Percentiles rank a stretch among this genome's conserved stretches.
Evolutionary conservation across 1,140 invertebrate genomes (phyloP).

Genomic region (Pseudobourletiella spinata): DNA sequence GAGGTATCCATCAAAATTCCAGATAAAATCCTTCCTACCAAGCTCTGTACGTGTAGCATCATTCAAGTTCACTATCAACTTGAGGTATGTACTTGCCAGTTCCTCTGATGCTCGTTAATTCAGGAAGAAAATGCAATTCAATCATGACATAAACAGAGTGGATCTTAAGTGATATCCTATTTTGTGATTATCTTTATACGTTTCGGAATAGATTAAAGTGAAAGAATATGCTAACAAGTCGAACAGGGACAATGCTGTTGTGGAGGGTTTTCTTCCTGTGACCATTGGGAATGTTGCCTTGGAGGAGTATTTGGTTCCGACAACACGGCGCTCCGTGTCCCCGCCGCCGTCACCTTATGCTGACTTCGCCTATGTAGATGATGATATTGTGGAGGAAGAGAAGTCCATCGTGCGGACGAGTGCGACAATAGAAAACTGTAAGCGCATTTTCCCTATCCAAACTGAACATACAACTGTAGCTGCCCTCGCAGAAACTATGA

Average conservation of each 20-base stretch:
- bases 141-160: neutral
- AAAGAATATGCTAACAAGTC: neutral
- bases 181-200: neutral
- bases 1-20: neutral
- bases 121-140: neutral
- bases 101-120: too few relatives aligned
- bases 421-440: neutral
- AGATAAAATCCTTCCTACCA: neutral
- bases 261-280: neutral
- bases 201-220: slow-evolving; percentile 1
- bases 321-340: neutral
- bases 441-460: neutral
- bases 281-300: neutral
- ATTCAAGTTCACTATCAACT: neutral
- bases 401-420: neutral
- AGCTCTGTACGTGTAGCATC: neutral
- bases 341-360: neutral
- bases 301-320: neutral
- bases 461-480: neutral
- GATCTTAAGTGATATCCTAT: too few relatives aligned
- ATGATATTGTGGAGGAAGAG: neutral
- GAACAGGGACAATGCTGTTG: neutral
- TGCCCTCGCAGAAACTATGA: neutral
- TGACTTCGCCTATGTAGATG: slow-evolving; percentile 2
- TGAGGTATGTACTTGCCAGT: neutral